Evolutionary conservation across 2,888 invertebrate species (phyloP), one percentile per base, ranked within the genome.

Genomic region (Eustalomyia histrio): DNA sequence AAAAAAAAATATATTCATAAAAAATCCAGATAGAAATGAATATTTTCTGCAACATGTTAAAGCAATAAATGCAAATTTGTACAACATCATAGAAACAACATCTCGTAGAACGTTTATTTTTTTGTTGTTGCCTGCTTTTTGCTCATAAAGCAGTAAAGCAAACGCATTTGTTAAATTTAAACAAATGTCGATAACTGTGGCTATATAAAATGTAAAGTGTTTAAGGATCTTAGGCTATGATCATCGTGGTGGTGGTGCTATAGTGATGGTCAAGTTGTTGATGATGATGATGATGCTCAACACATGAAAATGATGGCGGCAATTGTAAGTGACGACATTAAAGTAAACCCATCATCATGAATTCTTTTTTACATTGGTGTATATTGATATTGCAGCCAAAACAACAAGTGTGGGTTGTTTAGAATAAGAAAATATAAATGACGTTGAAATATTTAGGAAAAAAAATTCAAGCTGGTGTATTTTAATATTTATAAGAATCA

Each of bases 11-110:
- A 6, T 17, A 39, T 12, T 35, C 18, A 17, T 18, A 67, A 2
- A 35, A 67, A 63, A 33, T 17, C 1, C 65, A 58, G 61, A 64
- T 69, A 75, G 68, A 75, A 80, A 67, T 65, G 67, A 72, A 76
- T 74, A 14, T 39, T 47, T 64, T 74, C 43, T 64, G 68, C 79
- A 74, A 76, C 73, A 80, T 73, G 80, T 80, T 80, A 65, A 69
- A 67, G 76, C 73, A 80, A 74, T 80, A 80, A 80, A 80, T 80
- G 80, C 80, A 80, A 80, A 80, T 80, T 80, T 80, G 80, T 80
- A 80, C 80, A 76, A 80, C 80, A 80, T 76, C 76, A 69, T 74
- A 64, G 73, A 60, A 80, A 80, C 76, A 76, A 74, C 69, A 68
- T 72, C 29, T 29, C 78, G 71, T 61, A 64, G 58, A 71, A 65